A percentile compares a stretch with the other conserved stretches of the same genome.
Conservation (phyloP, 2,797 vertebrate species). For the Mastacembelus armatus region DNA sequence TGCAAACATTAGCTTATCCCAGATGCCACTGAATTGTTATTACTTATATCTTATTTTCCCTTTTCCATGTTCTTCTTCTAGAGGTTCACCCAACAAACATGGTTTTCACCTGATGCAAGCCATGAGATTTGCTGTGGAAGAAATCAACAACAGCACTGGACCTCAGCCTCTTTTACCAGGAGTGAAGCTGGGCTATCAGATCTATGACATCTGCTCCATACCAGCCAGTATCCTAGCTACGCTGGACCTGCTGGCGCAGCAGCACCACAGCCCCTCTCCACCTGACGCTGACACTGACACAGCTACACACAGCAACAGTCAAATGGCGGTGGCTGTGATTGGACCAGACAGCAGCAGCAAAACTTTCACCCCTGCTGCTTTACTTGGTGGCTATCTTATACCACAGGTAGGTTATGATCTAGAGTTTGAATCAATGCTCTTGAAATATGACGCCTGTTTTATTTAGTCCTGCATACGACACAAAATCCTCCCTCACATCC, state of each 20-base stretch:
- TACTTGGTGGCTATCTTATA: slow-evolving; percentile 84
- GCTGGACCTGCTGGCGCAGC: slow-evolving; percentile 75
- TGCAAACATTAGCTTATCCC: no score
- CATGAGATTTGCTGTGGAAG: slow-evolving; percentile 83
- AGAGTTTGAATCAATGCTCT: neutral
- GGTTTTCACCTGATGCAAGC: slow-evolving; percentile 85
- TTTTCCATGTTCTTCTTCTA: slow-evolving; percentile 33
- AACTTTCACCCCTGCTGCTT: slow-evolving; percentile 75
- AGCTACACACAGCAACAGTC: slow-evolving; percentile 5
- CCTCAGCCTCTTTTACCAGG: slow-evolving; percentile 74
- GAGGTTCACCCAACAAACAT: slow-evolving; percentile 75
- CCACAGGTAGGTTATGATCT: slow-evolving; percentile 81
- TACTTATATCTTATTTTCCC: neutral
- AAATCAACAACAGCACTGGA: slow-evolving; percentile 81
- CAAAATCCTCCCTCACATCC: neutral
- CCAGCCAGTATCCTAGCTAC: slow-evolving; percentile 79
- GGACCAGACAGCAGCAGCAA: slow-evolving; percentile 86
- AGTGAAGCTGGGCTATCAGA: slow-evolving; percentile 86
- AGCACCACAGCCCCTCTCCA: slow-evolving; percentile 20
- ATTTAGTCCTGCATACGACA: neutral
- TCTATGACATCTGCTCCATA: slow-evolving; percentile 85
- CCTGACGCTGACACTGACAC: neutral
- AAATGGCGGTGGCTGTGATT: slow-evolving; percentile 80
- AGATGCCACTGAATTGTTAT: neutral
- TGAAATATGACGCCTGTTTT: slow-evolving; percentile 5